These are phyloP conservation scores for Periphyllus acericola DNA, from an alignment of 2,888 invertebrate species.

Conservation along the genomic window DNA sequence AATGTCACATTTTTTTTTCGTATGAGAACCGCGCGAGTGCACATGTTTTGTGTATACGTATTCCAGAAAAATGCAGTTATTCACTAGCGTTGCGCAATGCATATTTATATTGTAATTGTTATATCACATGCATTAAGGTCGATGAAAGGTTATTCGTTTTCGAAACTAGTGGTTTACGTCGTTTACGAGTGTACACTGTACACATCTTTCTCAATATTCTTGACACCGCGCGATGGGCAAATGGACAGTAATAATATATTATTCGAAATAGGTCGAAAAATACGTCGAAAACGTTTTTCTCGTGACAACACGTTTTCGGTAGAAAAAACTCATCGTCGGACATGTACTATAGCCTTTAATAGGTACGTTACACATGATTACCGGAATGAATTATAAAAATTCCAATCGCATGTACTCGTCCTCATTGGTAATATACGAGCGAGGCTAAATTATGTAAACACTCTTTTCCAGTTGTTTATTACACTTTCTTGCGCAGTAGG, in stretches of 20 bases:
- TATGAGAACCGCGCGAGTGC: background rate
- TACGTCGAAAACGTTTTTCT: background rate
- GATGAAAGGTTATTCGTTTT: slow-evolving; percentile 24
- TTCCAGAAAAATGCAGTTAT: slow-evolving; percentile 33
- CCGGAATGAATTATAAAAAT: no score
- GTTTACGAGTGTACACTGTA: background rate
- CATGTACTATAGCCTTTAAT: no score
- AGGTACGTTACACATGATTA: no score
- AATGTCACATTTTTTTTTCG: background rate
- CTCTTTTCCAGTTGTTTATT: no score
- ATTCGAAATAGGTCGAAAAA: background rate
- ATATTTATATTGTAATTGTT: slow-evolving; percentile 3
- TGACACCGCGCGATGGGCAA: background rate
- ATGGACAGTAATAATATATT: no score
- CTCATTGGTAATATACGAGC: no score
- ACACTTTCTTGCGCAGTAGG: no score
- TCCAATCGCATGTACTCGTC: no score
- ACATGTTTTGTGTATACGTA: background rate
- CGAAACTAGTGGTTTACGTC: slow-evolving; percentile 30
- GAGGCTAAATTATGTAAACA: no score
- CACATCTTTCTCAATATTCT: background rate
- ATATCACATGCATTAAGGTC: slow-evolving; percentile 10
- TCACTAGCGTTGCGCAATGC: background rate
- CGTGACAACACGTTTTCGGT: background rate
- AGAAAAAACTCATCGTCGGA: no score